Percentiles rank a stretch among this genome's conserved stretches.
Conservation (phyloP, 2,888 invertebrate species). For the Tenodera sinensis region DNA sequence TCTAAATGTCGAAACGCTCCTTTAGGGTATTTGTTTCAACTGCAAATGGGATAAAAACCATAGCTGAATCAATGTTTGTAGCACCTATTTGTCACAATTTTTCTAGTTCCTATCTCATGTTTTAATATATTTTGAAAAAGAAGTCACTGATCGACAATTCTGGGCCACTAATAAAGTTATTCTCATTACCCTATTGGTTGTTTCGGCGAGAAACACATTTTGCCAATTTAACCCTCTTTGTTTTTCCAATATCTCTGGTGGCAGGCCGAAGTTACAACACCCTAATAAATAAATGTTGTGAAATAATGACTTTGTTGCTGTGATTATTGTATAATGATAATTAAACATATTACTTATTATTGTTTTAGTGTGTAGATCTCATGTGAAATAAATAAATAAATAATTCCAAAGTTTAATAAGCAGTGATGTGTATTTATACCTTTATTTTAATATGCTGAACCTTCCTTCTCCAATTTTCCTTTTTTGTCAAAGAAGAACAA, state of each 20-base stretch:
- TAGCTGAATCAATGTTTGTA: conserved; percentile 26
- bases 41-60: conserved; percentile 4
- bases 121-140: neutral
- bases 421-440: neutral
- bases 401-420: conserved; percentile 25
- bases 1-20: neutral
- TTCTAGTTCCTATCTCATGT: conserved; percentile 30
- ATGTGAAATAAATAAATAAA: conserved; percentile 33
- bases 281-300: conserved; percentile 44
- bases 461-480: neutral
- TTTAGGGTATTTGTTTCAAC: neutral
- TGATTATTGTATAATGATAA: conserved; percentile 40
- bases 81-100: conserved; percentile 26
- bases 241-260: neutral
- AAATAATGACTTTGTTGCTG: conserved; percentile 50
- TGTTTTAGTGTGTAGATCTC: conserved; percentile 33
- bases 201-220: neutral
- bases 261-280: neutral
- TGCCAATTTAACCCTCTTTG: neutral
- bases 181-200: neutral
- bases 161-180: neutral
- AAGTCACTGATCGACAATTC: neutral
- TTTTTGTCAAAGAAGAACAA: too few relatives aligned
- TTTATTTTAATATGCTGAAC: neutral
- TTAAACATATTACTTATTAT: conserved; percentile 31